A percentile compares a stretch with the other conserved stretches of the same genome.
Conservation (phyloP, 2,113 vertebrate genomes). For the Elanoides forficatus region DNA sequence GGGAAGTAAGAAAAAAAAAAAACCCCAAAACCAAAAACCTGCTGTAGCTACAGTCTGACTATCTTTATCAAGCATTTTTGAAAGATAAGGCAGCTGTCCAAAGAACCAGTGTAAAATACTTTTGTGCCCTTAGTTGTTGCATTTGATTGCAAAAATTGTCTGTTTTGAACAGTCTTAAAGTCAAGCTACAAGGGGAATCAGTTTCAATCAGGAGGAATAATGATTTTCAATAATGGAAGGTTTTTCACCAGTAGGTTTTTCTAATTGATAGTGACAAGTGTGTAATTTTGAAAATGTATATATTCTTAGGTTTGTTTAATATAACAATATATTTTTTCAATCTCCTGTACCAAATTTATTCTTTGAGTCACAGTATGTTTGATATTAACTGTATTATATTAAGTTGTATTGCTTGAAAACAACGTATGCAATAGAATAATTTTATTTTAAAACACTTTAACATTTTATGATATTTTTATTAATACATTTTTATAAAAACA, state of each 20-base stretch:
- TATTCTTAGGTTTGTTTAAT: background rate
- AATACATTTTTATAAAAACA: background rate
- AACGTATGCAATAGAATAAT: background rate
- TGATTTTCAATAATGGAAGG: background rate
- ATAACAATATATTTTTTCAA: background rate
- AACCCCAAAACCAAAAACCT: background rate
- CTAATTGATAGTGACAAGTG: background rate
- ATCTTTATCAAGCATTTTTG: background rate
- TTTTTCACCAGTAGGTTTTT: background rate
- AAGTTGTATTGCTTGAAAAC: background rate
- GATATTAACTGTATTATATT: background rate
- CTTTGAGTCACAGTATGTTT: background rate
- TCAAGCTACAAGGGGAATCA: background rate
- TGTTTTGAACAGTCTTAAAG: background rate
- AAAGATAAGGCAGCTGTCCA: background rate
- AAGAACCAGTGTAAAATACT: background rate
- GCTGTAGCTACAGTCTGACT: background rate
- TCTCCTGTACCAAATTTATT: background rate
- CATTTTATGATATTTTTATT: background rate
- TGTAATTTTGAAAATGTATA: background rate
- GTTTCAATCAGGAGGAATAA: background rate
- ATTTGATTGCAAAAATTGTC: background rate
- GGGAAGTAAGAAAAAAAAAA: background rate
- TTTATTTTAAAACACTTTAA: background rate
- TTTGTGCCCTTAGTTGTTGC: background rate